Conservation (phyloP, 2,888 invertebrate genomes). For the Scaeva pyrastri region DNA sequence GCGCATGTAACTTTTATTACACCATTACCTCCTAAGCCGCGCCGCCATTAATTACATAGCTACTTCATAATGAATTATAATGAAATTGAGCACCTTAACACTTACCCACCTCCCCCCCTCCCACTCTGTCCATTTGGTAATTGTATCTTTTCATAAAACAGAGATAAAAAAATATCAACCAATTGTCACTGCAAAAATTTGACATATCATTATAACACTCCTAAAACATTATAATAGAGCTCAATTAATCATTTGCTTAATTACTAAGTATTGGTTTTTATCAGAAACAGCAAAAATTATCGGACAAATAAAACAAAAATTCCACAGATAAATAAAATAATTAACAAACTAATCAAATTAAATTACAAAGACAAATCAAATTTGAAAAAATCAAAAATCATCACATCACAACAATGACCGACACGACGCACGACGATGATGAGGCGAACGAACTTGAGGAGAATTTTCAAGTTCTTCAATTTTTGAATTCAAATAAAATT, state of each 20-base stretch:
- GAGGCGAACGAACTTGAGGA: neutral
- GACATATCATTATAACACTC: neutral
- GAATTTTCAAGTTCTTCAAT: neutral
- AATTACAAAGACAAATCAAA: neutral
- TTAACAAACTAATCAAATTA: slow-evolving; percentile 9
- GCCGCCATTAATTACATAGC: slow-evolving; percentile 24
- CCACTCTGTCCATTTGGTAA: neutral
- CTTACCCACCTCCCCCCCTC: neutral
- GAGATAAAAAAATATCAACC: neutral
- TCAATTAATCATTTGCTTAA: neutral
- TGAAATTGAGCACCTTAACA: neutral
- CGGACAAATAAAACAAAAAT: slow-evolving; percentile 13
- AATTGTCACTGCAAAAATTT: slow-evolving; percentile 15
- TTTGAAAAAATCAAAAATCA: neutral
- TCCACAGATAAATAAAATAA: neutral
- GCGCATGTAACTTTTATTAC: neutral
- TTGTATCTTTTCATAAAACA: neutral
- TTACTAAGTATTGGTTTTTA: neutral
- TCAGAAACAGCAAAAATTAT: slow-evolving; percentile 11
- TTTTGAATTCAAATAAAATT: neutral
- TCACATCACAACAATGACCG: neutral
- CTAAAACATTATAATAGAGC: neutral
- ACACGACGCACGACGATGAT: neutral
- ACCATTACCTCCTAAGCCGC: neutral
- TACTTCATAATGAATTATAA: slow-evolving; percentile 23